Evolutionary conservation across 2,888 invertebrate species (phyloP), one percentile per base, ranked within the genome.

Genomic region (Tenthredo mesomela): DNA sequence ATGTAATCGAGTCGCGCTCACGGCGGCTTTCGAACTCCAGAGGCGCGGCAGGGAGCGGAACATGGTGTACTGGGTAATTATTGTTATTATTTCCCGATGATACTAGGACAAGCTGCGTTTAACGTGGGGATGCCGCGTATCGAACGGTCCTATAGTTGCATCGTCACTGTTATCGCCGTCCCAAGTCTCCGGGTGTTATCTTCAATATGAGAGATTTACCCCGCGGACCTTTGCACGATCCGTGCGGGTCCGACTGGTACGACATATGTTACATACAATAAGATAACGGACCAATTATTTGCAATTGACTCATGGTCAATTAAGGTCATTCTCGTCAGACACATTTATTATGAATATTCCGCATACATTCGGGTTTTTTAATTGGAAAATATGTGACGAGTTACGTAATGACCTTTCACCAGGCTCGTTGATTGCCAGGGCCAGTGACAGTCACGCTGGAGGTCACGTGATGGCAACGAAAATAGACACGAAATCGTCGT

Each of bases 1-100:
- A 47, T 43, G 29, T 67, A 70, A 65, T 65, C 70, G 82, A 47
- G 47, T 29, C 47, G 67, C 70, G 37, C 67, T 67, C n/a, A 67
- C 67, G 33, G 47, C 12, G 33, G 82, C 82, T n/a, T 33, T 70
- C 67, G 82, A 29, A 25, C 18, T 33, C 67, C 40, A 67, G 12
- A 82, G 47, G 43, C 82, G 82, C 25, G 67, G 25, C n/a, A 82
- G 47, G 67, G 82, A 65, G 21, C 82, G 82, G 43, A 82, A 82
- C 82, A 82, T 82, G 65, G 80, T 61, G 80, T 18, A n/a, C 33
- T 18, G 25, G 54, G 4, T 61, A n/a, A 6, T 61, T 80, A 61
- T 80, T 80, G 78, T 80, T 80, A 61, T 80, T 80, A 80, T 80
- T 58, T 21, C 6, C 12, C 37, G 61, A 80, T 40, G 18, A 61